A percentile compares a stretch with the other conserved stretches of the same genome.
These are phyloP conservation scores for Chelon auratus DNA, from an alignment of 2,797 vertebrate species.

Conservation along the genomic window DNA sequence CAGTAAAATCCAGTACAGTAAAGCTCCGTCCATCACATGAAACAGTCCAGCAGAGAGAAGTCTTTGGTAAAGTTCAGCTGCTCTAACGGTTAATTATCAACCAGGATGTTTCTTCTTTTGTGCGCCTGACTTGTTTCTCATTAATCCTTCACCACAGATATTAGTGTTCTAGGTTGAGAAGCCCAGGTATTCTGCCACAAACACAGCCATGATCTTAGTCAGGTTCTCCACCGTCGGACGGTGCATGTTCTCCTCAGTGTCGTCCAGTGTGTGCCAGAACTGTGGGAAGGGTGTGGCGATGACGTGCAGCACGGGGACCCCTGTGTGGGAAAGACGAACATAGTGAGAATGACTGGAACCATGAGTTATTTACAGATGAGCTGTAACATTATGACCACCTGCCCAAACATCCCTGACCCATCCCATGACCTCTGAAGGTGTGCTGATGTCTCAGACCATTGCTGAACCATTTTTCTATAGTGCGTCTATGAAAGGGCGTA, in stretches of 20 bases:
- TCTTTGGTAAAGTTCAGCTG: constrained; percentile 49
- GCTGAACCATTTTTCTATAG: no score
- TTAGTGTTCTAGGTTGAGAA: constrained; percentile 69
- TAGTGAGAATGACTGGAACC: neutral
- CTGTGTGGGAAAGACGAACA: constrained; percentile 63
- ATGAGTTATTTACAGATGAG: no score
- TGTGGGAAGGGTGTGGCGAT: constrained; percentile 91
- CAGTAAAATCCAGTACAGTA: neutral
- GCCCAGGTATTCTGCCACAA: constrained; percentile 89
- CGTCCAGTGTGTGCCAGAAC: constrained; percentile 92
- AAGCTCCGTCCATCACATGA: neutral
- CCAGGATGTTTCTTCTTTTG: neutral
- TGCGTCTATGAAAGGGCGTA: no score
- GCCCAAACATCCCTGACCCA: no score
- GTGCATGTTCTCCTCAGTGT: constrained; percentile 90
- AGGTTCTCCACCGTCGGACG: constrained; percentile 90
- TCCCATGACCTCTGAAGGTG: no score
- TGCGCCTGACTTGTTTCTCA: neutral
- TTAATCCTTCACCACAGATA: neutral
- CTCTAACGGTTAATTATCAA: constrained; percentile 8
- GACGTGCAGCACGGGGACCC: constrained; percentile 90
- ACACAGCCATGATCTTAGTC: constrained; percentile 88
- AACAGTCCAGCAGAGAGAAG: constrained; percentile 18
- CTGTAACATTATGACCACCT: no score
- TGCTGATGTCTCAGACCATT: no score